Evolutionary conservation across 2,113 vertebrate genomes (phyloP), one percentile per base, ranked within the genome.

Genomic region (Pholis gunnellus): DNA sequence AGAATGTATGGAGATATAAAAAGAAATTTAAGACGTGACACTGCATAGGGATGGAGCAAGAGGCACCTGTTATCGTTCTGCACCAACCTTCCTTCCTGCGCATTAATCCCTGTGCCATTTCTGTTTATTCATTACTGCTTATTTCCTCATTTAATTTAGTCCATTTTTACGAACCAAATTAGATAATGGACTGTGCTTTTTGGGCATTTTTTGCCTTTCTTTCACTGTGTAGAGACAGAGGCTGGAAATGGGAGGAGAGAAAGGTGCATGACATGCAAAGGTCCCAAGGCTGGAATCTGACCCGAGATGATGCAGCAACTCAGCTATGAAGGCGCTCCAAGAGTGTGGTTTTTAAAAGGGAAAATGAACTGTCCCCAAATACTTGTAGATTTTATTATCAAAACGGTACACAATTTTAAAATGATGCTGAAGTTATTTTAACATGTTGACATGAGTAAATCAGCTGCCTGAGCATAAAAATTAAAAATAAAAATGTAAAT

Each of bases 341-440:
- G 10, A 56, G 4, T 56, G 50, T 4, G 10, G n/a, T 14, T 74
- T 57, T 73, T 31, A 59, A 66, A 31, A 31, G 17, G 10, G 42
- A 48, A 73, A 82, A 72, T 31, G n/a, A 56, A 46, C 42, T 57
- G 14, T 79, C 73, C 42, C 52, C 38, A 82, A 79, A 84, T 72
- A 27, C 18, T 48, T n/a, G 29, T 29, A 63, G 40, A 54, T 67
- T 50, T 78, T 70, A 20, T 56, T 60, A 72, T 7, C 9, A 29
- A 65, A 81, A 60, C 29, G n/a, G 31, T 52, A 9, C 11, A 8
- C 4, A 56, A 2, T 56, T 64, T 61, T 1, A 65, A 10, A 50
- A 61, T n/a, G n/a, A n/a, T n/a, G n/a, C n/a, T n/a, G n/a, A 9
- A 73, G 44, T 42, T 44, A 20, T 36, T 77, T 63, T 75, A 64